Evolutionary conservation across 2,113 vertebrate species (phyloP).

Genomic region (Sus scrofa): T2T-Sscrofa CM000812.6:119922501-119923000

Average conservation of each 20-base stretch:
- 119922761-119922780: constrained; percentile 58
- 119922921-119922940: background rate
- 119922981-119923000: background rate
- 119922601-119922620: background rate
- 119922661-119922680: background rate
- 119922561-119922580: background rate
- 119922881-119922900: constrained; percentile 40
- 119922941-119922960: constrained; percentile 22
- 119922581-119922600: background rate
- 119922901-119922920: constrained; percentile 42
- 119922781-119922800: constrained; percentile 62
- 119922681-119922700: background rate
- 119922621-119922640: background rate
- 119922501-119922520: constrained; percentile 74
- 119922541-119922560: background rate
- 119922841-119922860: constrained; percentile 4
- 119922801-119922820: background rate
- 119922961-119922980: background rate
- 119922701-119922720: background rate
- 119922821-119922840: constrained; percentile 64
- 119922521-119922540: background rate
- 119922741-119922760: constrained; percentile 60
- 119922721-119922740: constrained; percentile 34
- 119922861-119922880: constrained; percentile 47
- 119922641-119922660: background rate